Evolutionary conservation across 2,888 invertebrate species (phyloP), one percentile per base, ranked within the genome.

Genomic region (Drosophila koepferae): DNA sequence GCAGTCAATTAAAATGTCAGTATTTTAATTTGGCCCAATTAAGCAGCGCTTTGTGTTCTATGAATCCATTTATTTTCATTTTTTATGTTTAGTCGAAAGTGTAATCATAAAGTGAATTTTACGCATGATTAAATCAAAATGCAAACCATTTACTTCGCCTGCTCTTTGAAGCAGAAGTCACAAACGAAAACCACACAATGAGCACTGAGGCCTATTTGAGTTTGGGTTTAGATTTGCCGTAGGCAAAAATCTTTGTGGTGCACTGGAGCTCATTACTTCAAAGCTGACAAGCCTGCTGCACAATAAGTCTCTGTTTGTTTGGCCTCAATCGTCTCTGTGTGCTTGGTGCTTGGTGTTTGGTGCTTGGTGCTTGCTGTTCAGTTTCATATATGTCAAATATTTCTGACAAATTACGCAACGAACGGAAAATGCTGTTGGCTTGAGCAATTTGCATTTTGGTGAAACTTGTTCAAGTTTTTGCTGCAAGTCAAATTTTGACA

Each of bases 391-490:
- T 88, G 86, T 80, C 83, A 80, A 78, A 89, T 67, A 81, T 77
- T 67, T 74, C 71, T 79, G 83, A 83, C 82, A 83, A 87, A 90
- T 90, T 85, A 69, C 70, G 72, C 60, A 65, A 72, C 66, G 67
- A 60, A 61, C 63, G 77, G 63, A 59, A 38, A 38, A 49, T 51
- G 31, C 49, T 41, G 20, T 16, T 36, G 48, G 34, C 43, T 16
- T 70, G 61, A 55, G 68, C 73, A 84, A 70, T 79, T 84, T 65
- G 60, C 72, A 69, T 86, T 48, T 80, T 16, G 72, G 64, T 72
- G 81, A 49, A 70, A 69, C 16, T 74, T 66, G 54, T 40, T 46
- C 16, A 18, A 73, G 34, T 54, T 54, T 51, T 46, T 44, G 43
- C 53, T 38, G 31, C 63, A 66, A 49, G 51, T 65, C 53, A 56